Conservation (phyloP, 2,797 vertebrate species). For the Myotis daubentonii region DNA sequence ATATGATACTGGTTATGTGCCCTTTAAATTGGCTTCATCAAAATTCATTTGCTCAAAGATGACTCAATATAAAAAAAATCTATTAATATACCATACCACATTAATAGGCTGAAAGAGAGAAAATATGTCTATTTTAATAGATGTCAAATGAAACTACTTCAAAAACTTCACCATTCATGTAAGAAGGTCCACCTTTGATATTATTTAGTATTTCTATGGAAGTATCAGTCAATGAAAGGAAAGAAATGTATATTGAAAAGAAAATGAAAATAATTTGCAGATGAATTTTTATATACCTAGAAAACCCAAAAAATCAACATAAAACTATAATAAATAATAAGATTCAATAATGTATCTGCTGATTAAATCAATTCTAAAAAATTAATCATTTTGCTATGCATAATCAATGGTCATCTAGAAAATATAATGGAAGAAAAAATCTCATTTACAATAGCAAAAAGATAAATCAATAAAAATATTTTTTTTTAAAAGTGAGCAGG, state of each 20-base stretch:
- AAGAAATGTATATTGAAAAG: neutral
- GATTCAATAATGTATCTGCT: neutral
- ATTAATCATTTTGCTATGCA: neutral
- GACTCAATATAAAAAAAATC: constrained; percentile 38
- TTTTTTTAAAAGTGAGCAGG: neutral
- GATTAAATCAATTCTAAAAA: constrained; percentile 47
- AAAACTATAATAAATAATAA: constrained; percentile 47
- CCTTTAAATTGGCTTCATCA: constrained; percentile 65
- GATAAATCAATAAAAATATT: neutral
- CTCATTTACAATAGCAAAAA: neutral
- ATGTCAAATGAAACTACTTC: constrained; percentile 7
- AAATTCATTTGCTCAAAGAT: constrained; percentile 49
- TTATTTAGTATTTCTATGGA: neutral
- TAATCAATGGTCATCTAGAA: neutral
- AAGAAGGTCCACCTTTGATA: neutral
- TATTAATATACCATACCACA: neutral
- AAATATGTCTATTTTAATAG: neutral
- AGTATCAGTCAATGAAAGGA: neutral
- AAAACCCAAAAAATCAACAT: neutral
- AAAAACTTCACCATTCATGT: neutral
- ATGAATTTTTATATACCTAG: neutral
- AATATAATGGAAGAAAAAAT: neutral
- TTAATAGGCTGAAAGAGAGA: constrained; percentile 6
- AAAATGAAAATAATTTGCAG: neutral
- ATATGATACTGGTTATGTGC: neutral